Percentiles rank a stretch among this genome's conserved stretches.
Conservation (phyloP, 2,888 invertebrate genomes). For the Pristionchus maxplancki region DNA sequence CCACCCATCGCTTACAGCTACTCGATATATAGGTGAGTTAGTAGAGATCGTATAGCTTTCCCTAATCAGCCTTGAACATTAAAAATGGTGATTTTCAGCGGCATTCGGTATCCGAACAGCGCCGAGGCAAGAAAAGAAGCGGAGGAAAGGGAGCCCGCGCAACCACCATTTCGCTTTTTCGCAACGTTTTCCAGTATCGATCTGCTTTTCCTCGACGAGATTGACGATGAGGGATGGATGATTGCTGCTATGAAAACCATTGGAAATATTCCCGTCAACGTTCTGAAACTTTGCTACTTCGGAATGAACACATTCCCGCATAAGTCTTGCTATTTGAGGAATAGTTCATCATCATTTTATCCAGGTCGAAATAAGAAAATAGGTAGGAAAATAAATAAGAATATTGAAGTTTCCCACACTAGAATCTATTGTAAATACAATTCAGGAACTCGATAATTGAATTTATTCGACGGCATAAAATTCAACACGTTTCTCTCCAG, state of each 20-base stretch:
- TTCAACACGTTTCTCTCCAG: neutral
- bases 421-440: neutral
- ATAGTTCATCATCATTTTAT: no score
- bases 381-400: no score
- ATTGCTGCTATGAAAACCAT: neutral
- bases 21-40: no score
- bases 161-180: neutral
- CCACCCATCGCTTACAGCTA: no score
- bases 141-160: neutral
- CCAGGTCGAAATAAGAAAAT: no score
- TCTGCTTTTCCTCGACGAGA: neutral
- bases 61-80: no score
- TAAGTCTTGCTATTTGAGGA: neutral
- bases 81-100: no score
- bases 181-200: neutral
- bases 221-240: neutral
- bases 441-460: neutral
- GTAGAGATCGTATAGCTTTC: no score
- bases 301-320: neutral
- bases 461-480: neutral
- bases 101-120: neutral
- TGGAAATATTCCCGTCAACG: neutral
- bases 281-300: neutral
- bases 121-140: neutral
- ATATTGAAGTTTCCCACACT: no score